Evolutionary conservation across 1,140 invertebrate genomes (phyloP).

Genomic region (Tetragonula clypearis): DNA sequence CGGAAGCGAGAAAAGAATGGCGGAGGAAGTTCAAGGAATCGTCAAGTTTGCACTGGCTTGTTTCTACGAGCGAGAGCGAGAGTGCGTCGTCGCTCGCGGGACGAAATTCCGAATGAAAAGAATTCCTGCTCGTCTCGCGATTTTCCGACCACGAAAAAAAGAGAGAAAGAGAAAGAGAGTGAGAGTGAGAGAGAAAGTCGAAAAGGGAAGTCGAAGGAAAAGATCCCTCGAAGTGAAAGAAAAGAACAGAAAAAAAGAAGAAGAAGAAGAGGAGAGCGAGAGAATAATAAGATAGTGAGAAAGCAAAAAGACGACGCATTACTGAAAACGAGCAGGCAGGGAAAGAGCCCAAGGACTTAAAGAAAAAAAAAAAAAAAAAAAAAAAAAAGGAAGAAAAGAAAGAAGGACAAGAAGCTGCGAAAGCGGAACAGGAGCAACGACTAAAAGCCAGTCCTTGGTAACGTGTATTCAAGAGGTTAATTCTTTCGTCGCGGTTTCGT

Average conservation of each 20-base stretch:
- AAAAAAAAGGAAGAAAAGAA: no score
- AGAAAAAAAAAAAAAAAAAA: no score
- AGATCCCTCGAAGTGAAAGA: no score
- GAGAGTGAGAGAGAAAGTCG: background rate
- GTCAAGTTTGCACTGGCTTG: background rate
- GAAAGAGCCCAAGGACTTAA: background rate
- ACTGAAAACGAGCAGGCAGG: constrained; percentile 9
- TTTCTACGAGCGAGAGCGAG: constrained; percentile 6
- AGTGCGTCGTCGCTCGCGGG: background rate
- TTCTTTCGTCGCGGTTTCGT: constrained; percentile 63
- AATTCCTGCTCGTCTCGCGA: constrained; percentile 17
- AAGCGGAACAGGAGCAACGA: constrained; percentile 44
- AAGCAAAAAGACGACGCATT: background rate
- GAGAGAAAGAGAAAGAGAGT: background rate
- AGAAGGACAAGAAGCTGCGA: constrained; percentile 38
- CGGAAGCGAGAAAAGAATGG: background rate
- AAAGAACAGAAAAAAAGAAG: no score
- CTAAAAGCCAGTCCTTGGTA: constrained; percentile 53
- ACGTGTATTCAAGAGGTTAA: constrained; percentile 65
- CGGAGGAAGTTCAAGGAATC: background rate
- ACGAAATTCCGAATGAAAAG: constrained; percentile 26
- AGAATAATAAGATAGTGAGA: background rate
- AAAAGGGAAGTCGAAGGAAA: background rate
- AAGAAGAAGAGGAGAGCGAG: no score
- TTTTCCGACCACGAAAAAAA: background rate